These are phyloP conservation scores for Hephaestus fuliginosus DNA, from an alignment of 2,797 vertebrate species.

Conservation along the genomic window DNA sequence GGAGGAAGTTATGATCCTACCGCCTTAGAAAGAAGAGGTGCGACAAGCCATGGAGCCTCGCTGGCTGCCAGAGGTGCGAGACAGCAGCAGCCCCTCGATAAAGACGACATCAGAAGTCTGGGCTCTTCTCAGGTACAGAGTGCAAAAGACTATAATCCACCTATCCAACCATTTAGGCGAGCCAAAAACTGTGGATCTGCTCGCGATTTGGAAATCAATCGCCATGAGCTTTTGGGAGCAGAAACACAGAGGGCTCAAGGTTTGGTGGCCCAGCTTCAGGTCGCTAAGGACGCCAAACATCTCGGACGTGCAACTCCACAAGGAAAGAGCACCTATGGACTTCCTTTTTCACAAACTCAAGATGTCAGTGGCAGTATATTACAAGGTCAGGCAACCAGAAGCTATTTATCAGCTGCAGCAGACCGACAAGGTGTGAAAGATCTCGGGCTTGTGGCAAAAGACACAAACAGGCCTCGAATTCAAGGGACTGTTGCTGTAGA, in stretches of 20 bases:
- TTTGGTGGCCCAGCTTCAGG: conserved; percentile 13
- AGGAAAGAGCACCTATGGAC: conserved; percentile 30
- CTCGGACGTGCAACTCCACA: conserved; percentile 24
- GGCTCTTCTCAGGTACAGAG: conserved; percentile 31
- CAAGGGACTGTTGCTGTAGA: conserved; percentile 44
- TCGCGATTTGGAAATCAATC: conserved; percentile 30
- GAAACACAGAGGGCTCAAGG: conserved; percentile 38
- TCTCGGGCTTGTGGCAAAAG: conserved; percentile 18
- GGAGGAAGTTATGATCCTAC: conserved; percentile 17
- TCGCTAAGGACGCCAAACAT: conserved; percentile 35
- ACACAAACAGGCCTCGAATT: conserved; percentile 21
- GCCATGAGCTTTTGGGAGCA: conserved; percentile 38
- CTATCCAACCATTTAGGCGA: conserved; percentile 27
- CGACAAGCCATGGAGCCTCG: conserved; percentile 23
- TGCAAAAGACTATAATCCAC: conserved; percentile 21
- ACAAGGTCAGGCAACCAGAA: conserved; percentile 25
- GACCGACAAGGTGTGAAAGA: conserved; percentile 29
- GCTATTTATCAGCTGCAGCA: conserved; percentile 22
- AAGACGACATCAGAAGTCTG: conserved; percentile 41
- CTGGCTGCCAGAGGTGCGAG: conserved; percentile 12
- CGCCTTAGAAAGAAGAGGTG: conserved; percentile 15
- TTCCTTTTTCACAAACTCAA: conserved; percentile 36
- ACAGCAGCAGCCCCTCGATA: conserved; percentile 36
- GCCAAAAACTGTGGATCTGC: conserved; percentile 47
- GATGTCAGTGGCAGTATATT: conserved; percentile 25